These are phyloP conservation scores for Nyctibius bracteatus DNA, from an alignment of 2,113 vertebrate species.

Conservation along the genomic window DNA sequence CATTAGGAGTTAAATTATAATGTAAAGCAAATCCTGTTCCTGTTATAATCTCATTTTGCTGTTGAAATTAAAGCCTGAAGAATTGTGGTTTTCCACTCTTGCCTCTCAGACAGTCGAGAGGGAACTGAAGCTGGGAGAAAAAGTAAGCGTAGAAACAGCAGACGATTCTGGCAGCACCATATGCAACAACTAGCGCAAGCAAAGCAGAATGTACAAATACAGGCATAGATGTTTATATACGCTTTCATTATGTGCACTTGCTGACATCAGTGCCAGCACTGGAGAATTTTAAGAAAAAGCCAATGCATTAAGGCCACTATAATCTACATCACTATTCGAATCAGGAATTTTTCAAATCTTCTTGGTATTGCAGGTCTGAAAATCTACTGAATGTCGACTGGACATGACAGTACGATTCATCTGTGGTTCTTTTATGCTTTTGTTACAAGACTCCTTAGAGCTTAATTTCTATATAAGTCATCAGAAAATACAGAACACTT, in stretches of 20 bases:
- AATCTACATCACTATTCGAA: neutral
- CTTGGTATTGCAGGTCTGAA: neutral
- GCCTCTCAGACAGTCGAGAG: neutral
- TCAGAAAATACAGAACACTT: neutral
- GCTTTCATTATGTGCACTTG: neutral
- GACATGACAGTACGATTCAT: neutral
- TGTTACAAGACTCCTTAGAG: neutral
- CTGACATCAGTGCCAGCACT: neutral
- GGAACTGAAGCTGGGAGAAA: neutral
- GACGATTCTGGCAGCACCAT: accelerated
- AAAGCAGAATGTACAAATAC: neutral
- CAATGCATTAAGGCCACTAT: neutral
- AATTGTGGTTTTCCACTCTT: neutral
- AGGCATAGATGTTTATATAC: neutral
- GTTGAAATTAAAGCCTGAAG: neutral
- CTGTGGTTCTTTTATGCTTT: neutral
- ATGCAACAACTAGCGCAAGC: neutral
- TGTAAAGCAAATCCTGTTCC: neutral
- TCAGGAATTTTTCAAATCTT: neutral
- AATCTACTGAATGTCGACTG: neutral
- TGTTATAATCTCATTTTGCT: neutral
- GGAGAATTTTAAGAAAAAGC: neutral
- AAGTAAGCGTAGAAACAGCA: neutral
- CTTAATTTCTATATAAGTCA: neutral
- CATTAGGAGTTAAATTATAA: neutral